Conservation (phyloP, 2,113 vertebrate species). For the Poecile atricapillus region DNA sequence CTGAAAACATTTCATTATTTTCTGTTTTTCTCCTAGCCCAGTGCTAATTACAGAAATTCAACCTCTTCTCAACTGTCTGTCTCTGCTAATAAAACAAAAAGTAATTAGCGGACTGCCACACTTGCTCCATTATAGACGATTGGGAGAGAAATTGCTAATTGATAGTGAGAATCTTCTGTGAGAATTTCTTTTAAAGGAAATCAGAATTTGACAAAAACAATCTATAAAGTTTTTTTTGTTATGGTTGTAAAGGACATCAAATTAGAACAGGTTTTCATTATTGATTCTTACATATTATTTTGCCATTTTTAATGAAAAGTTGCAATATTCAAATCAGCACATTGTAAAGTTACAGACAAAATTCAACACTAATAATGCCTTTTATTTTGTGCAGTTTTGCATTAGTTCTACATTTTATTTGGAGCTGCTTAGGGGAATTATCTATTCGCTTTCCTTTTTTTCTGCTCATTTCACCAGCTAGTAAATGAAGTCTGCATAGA, state of each 20-base stretch:
- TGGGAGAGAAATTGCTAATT: slow-evolving; percentile 13
- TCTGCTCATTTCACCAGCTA: slow-evolving; percentile 28
- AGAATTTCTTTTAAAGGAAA: not conserved
- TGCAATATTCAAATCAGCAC: not conserved
- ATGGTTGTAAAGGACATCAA: not conserved
- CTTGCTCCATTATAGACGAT: not conserved
- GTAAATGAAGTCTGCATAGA: slow-evolving; percentile 38
- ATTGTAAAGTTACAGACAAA: not conserved
- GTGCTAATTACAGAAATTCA: slow-evolving; percentile 23
- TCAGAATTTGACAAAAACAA: not conserved
- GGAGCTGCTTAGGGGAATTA: not conserved
- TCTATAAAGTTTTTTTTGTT: not conserved
- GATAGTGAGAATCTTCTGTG: not conserved
- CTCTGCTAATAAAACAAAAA: not conserved
- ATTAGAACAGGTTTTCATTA: not conserved
- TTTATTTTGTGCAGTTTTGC: not conserved
- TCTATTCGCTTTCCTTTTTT: slow-evolving; percentile 29
- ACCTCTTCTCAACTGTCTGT: slow-evolving; percentile 1
- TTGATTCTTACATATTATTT: not conserved
- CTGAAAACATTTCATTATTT: slow-evolving; percentile 24
- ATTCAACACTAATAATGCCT: not conserved
- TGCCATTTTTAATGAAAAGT: not conserved
- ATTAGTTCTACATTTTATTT: not conserved
- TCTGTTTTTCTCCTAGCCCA: not conserved
- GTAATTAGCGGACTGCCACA: not conserved